Conservation (phyloP, 2,113 vertebrate species). For the Illadopsis cleaveri region DNA sequence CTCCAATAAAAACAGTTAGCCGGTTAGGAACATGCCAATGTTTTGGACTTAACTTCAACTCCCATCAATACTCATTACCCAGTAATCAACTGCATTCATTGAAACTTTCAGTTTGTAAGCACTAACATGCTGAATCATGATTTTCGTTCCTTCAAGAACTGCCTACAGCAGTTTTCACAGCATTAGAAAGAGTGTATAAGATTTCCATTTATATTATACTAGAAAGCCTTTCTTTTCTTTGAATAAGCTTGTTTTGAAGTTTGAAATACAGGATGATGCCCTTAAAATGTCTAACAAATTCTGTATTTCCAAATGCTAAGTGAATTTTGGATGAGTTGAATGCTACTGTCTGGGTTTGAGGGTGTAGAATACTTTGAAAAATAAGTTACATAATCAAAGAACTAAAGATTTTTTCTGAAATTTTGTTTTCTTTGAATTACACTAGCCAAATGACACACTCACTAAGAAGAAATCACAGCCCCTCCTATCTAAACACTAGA, state of each 20-base stretch:
- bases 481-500: neutral
- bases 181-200: neutral
- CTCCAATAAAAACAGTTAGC: neutral
- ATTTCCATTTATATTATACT: neutral
- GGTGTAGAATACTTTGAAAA: neutral
- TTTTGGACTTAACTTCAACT: neutral
- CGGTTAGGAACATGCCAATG: neutral
- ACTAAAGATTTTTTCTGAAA: neutral
- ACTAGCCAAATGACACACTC: neutral
- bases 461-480: neutral
- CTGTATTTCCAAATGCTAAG: neutral
- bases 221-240: neutral
- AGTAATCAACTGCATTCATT: neutral
- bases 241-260: neutral
- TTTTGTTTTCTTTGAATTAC: neutral
- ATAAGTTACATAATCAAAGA: neutral
- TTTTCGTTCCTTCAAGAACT: neutral
- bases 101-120: neutral
- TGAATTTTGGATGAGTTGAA: neutral
- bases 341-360: neutral
- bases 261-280: neutral
- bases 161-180: neutral
- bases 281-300: neutral
- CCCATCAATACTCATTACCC: neutral
- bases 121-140: neutral